Base-by-base conservation (phyloP, 2,797 vertebrate species). In the Halcyon leucocephala region DNA sequence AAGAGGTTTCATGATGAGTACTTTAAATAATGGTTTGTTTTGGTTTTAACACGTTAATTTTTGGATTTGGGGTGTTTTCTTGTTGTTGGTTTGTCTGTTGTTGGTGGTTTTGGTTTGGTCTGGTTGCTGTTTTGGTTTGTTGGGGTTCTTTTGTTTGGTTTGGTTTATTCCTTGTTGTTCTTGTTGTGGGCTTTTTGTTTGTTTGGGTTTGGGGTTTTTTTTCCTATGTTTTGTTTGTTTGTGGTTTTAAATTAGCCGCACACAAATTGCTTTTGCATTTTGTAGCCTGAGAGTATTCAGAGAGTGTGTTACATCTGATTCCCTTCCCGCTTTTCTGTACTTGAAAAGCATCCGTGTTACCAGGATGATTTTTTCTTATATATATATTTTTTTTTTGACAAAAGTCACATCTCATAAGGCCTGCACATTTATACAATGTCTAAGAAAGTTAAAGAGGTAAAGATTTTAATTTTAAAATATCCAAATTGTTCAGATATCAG, bases 161-260 rank as follows among this genome's bases (percentile, higher is more conserved):
- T 46, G 44, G 10, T 46, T 46, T 46, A 20, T 10, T 21, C 21
- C 21, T 21, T 21, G 44, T 49, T 26, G 48, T 14, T 46, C 16
- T 46, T 46, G 20, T 28, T 49, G 48, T 14, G 24, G 48, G 13
- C 12, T 28, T 33, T 7, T 10, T 51, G 44, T 20, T 20, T 49
- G 22, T 7, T 49, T 48, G 46, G 10, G n/a, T n/a, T 49, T 25
- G 48, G 48, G 7, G 6, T 21, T 31, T 10, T 10, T 52, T 8
- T 26, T 41, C 41, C 41, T 41, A 41, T 41, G 41, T 33, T 7
- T 10, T 51, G 19, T 20, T 10, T 49, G 48, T 12, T 49, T 49
- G 48, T 10, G 24, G 21, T 35, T 17, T 46, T 37, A 1, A 57
- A 77, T 64, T 57, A 39, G 10, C 13, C 0, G 0, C 17, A 14